Conservation (phyloP, 1,140 invertebrate genomes). For the Aphelenchoides fujianensis region DNA sequence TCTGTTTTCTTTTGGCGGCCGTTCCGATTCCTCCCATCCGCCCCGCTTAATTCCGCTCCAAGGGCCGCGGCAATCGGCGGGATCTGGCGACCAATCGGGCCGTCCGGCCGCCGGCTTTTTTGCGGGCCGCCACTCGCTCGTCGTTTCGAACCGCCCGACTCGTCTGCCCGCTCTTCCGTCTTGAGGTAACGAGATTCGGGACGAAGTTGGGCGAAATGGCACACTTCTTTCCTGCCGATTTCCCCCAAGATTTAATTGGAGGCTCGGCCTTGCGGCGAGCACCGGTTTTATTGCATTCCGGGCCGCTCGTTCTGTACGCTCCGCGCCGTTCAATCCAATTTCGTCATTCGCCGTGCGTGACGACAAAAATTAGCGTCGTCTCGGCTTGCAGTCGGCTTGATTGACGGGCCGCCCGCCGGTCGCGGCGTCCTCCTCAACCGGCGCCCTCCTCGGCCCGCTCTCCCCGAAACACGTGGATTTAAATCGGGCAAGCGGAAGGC, state of each 20-base stretch:
- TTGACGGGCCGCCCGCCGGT: slow-evolving; percentile 3
- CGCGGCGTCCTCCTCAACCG: not conserved
- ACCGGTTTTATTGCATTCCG: too few species aligned
- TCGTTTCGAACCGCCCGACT: not conserved
- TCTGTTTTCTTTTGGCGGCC: not conserved
- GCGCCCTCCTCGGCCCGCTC: too few species aligned
- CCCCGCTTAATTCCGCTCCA: too few species aligned
- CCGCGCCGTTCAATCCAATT: too few species aligned
- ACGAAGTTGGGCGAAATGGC: not conserved
- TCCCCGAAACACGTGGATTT: too few species aligned
- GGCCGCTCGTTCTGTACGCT: too few species aligned
- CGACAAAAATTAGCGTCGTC: not conserved
- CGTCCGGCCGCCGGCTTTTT: not conserved
- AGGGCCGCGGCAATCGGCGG: not conserved
- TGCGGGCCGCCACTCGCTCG: not conserved
- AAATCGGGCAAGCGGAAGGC: not conserved
- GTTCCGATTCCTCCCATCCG: not conserved
- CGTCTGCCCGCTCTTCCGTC: not conserved
- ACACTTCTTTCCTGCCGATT: not conserved
- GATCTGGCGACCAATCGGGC: not conserved
- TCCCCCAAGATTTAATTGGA: not conserved
- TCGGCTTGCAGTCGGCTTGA: not conserved
- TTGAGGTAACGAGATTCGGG: not conserved
- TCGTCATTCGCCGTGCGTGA: slow-evolving; percentile 2
- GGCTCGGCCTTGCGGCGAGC: too few species aligned